phyloP scores from a whole-genome alignment of 2,888 invertebrate genomes.

The Sinopyrophorus schimmeli region DNA sequence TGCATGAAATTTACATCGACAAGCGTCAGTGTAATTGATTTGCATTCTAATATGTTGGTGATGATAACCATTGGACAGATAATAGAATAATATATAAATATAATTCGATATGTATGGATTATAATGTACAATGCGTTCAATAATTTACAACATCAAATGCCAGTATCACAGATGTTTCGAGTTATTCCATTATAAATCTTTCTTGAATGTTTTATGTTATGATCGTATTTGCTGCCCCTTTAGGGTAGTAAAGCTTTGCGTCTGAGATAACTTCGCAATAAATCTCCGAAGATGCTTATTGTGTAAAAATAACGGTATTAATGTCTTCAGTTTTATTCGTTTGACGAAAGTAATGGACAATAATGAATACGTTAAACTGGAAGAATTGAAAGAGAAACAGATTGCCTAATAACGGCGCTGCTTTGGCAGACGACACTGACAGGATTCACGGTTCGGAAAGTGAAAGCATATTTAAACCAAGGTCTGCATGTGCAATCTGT shows the following conservation, averaged over 20 bases:
- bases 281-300: slow-evolving; percentile 4
- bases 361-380: slow-evolving; percentile 3
- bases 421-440: slow-evolving; percentile 18
- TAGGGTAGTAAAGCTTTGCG: slow-evolving; percentile 12
- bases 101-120: no score
- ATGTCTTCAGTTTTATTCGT: background rate
- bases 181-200: slow-evolving; percentile 9
- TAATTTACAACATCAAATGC: no score
- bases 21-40: no score
- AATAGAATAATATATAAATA: no score
- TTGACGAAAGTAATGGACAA: slow-evolving; percentile 6
- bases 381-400: slow-evolving; percentile 11
- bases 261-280: slow-evolving; percentile 9
- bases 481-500: slow-evolving; percentile 25
- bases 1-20: no score
- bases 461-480: slow-evolving; percentile 28
- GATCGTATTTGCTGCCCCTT: slow-evolving; percentile 10
- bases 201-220: slow-evolving; percentile 10
- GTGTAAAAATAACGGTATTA: background rate
- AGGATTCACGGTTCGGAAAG: slow-evolving; percentile 27
- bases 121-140: no score
- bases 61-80: no score
- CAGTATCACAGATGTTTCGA: no score
- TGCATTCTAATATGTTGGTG: no score
- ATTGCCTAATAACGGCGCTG: slow-evolving; percentile 10